phyloP scores from a whole-genome alignment of 2,888 invertebrate genomes.

The Trachelus tabidus region DNA sequence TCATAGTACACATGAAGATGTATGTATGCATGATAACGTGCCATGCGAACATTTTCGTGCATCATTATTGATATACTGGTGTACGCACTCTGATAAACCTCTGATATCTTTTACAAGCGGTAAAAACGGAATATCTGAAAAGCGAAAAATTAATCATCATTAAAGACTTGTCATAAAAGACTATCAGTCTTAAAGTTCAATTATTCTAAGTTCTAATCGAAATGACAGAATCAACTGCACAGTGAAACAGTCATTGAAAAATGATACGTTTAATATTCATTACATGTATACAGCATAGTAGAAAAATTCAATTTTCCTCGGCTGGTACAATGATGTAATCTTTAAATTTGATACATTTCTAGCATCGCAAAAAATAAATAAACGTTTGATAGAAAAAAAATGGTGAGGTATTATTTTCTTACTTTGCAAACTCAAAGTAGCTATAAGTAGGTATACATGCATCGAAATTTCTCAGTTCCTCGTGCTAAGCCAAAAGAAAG shows the following conservation, averaged over 20 bases:
- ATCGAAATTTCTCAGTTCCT: background rate
- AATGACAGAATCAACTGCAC: background rate
- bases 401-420: background rate
- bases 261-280: background rate
- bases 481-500: background rate
- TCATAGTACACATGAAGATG: background rate
- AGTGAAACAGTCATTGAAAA: background rate
- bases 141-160: constrained; percentile 14
- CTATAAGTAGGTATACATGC: background rate
- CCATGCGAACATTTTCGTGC: constrained; percentile 16
- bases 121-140: constrained; percentile 21
- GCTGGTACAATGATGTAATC: too few species aligned
- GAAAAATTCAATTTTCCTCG: background rate
- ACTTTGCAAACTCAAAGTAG: background rate
- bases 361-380: background rate
- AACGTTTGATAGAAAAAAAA: background rate
- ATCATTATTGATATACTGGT: background rate
- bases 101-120: constrained; percentile 15
- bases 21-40: background rate
- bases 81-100: constrained; percentile 20
- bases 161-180: background rate
- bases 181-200: background rate
- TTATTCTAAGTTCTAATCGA: background rate
- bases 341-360: background rate
- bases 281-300: background rate